Evolutionary conservation across 2,797 vertebrate genomes (phyloP).

Genomic region (Leptatherina wallacei): DNA sequence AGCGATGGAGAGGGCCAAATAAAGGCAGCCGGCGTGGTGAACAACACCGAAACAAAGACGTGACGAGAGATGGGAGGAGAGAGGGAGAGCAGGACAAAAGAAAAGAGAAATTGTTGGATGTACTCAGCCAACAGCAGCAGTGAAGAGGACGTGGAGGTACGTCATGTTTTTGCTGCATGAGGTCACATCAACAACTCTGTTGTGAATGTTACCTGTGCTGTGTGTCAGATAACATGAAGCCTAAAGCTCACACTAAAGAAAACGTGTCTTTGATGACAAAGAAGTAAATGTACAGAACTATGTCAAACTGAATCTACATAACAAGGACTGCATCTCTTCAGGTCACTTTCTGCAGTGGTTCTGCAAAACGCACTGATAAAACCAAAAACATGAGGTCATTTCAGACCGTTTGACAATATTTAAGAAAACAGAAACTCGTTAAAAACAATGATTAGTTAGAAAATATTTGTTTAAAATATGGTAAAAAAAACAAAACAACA

Average conservation of each 20-base stretch:
- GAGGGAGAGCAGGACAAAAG: constrained; percentile 36
- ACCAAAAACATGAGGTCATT: background rate
- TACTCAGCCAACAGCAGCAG: constrained; percentile 34
- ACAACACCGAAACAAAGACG: constrained; percentile 74
- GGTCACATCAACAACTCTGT: constrained; percentile 25
- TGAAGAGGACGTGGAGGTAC: constrained; percentile 10
- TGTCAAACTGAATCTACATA: background rate
- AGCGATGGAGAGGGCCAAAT: constrained; percentile 65
- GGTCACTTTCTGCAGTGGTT: background rate
- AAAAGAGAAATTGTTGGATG: constrained; percentile 32
- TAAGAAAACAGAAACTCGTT: too few species aligned
- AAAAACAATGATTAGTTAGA: too few species aligned
- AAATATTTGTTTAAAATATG: too few species aligned
- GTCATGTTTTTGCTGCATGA: constrained; percentile 38
- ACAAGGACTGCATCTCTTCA: background rate
- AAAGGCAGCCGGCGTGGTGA: constrained; percentile 54
- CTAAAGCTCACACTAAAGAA: background rate
- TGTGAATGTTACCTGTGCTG: background rate
- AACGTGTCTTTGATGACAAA: background rate
- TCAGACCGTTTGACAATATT: too few species aligned
- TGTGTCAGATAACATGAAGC: background rate
- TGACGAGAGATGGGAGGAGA: constrained; percentile 53
- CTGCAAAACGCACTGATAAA: background rate
- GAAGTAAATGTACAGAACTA: background rate
- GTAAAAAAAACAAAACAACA: too few species aligned